phyloP scores from a whole-genome alignment of 1,140 invertebrate genomes.

The Tyrophagus putrescentiae region DNA sequence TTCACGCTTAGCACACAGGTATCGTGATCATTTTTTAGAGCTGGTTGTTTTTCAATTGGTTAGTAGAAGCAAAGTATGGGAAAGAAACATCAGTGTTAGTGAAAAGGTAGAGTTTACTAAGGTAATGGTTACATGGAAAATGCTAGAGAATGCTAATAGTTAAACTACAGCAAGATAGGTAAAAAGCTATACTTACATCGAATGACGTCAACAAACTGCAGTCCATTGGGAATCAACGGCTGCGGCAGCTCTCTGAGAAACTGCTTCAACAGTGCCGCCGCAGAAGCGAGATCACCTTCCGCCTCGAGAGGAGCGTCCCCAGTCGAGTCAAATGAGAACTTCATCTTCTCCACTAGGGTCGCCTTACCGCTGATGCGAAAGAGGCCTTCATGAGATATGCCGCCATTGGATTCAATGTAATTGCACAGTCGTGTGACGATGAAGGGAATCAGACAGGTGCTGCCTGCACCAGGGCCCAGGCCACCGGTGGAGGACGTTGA shows the following conservation, averaged over 20 bases:
- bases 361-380: conserved; percentile 36
- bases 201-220: conserved; percentile 32
- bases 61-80: background rate
- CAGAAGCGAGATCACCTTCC: conserved; percentile 31
- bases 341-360: conserved; percentile 34
- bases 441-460: conserved; percentile 23
- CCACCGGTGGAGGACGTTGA: background rate
- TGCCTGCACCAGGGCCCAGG: background rate
- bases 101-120: no score
- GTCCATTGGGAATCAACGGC: conserved; percentile 32
- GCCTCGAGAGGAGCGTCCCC: conserved; percentile 35
- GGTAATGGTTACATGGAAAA: background rate
- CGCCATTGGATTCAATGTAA: conserved; percentile 26
- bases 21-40: conserved; percentile 16
- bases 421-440: conserved; percentile 26
- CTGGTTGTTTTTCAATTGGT: background rate
- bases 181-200: conserved; percentile 28
- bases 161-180: background rate
- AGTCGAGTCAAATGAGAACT: conserved; percentile 31
- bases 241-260: conserved; percentile 37
- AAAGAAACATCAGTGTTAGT: background rate
- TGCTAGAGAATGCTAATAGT: background rate
- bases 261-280: conserved; percentile 34
- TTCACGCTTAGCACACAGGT: conserved; percentile 23
- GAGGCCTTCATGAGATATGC: conserved; percentile 34